A percentile compares a stretch with the other conserved stretches of the same genome.
phyloP scores from a whole-genome alignment of 2,888 invertebrate species.

The Azorinus chamasolen region DNA sequence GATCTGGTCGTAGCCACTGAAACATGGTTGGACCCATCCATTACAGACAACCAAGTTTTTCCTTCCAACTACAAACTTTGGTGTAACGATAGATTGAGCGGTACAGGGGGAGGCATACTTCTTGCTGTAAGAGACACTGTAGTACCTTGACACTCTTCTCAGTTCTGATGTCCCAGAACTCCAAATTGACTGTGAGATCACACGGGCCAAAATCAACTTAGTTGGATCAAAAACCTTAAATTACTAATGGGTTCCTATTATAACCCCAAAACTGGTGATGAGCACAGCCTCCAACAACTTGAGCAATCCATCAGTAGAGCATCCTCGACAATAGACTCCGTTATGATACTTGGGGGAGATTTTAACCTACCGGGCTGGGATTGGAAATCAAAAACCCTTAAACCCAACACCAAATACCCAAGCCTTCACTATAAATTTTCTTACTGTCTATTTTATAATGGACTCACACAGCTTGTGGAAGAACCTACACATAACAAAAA shows the following conservation, averaged over 20 bases:
- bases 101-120: constrained; percentile 7
- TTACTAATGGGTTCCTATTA: neutral
- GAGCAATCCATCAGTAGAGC: neutral
- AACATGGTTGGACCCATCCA: constrained; percentile 6
- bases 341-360: neutral
- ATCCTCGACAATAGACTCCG: neutral
- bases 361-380: constrained; percentile 1
- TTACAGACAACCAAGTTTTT: no score
- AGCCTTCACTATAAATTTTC: neutral
- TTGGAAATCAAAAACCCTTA: neutral
- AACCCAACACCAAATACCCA: neutral
- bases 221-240: no score
- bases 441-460: constrained; percentile 45
- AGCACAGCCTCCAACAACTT: neutral
- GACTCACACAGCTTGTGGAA: constrained; percentile 39
- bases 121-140: constrained; percentile 4
- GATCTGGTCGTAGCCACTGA: constrained; percentile 25
- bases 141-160: neutral
- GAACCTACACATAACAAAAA: constrained; percentile 45
- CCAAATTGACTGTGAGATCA: no score
- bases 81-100: neutral
- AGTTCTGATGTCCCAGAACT: no score
- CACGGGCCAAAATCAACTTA: no score
- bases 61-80: constrained; percentile 1
- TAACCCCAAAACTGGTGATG: neutral